Base-by-base conservation (phyloP, 53 echinoderm and acorn worm species). In the Apostichopus leukothele region DNA sequence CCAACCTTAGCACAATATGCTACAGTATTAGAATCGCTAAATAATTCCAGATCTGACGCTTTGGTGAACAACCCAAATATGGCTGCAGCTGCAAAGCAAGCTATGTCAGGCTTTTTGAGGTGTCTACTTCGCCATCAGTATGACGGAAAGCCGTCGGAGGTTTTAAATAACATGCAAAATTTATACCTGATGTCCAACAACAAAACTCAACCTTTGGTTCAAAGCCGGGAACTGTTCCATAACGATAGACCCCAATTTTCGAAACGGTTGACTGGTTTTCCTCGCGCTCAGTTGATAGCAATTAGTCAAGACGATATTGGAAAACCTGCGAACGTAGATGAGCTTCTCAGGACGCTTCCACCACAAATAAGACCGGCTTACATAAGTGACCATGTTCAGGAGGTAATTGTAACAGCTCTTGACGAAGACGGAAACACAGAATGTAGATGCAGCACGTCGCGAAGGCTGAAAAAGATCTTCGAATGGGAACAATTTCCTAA, bases 181-280 rank as follows among this genome's bases (percentile, higher is more conserved):
- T 52, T 92, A 27, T 89, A 89, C 50, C 79, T 92, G n/a, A 89
- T 89, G 52, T 92, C 92, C 0, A 77, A 16, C 7, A 52, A 68
- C 4, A 9, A 60, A 52, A 60, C 7, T 5, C 16, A 85, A 50
- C 85, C 85, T 1, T 39, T 92, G 19, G 60, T 54, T 8, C 76
- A 53, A 89, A 89, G 89, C 50, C 76, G 67, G 52, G 11, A 67
- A 2, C 78, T 92, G 9, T 67, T 77, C 52, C 67, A 81, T 25
- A 89, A 86, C 11, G 89, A 92, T 59, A 75, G 14, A 52, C 50
- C 77, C 27, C 92, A 86, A 60, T 86, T 76, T 39, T 14, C 5
- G 6, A 74, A 27, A 76, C 67, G 92, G 23, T 60, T 92, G 39
- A 25, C 20, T 10, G 73, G 60, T 18, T 92, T 80, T 84, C n/a